Base-by-base conservation (phyloP, 2,797 vertebrate species). In the Varecia variegata region DNA sequence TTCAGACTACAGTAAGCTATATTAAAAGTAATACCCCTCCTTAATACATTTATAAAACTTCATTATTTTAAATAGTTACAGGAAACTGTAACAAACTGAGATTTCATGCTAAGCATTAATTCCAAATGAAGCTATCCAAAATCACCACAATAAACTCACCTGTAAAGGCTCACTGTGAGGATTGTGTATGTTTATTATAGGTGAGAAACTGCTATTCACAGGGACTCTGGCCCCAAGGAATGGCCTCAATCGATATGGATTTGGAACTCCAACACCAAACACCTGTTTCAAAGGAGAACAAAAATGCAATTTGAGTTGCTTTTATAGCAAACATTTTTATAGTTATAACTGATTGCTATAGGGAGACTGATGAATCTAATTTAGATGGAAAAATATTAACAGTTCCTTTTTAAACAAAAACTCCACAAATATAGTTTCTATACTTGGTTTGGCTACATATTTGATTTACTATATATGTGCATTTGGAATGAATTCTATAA, bases 121-220 rank as follows among this genome's bases (percentile, higher is more conserved):
- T 90, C 38, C 77, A 92, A 84, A 71, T 50, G 27, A 89, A 62
- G 80, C 35, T 25, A 77, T 50, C 71, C 38, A 80, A 94, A 73
- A 25, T 21, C 86, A 90, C 56, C 52, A 67, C 70, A 62, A 77
- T 25, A 65, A 3, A 90, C 98, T 98, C 97, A 99, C 99, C 99
- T 99, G 99, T 96, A 99, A 98, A 82, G 99, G 99, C 98, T 99
- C 99, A 97, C 99, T 99, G 98, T 99, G 99, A 17, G 99, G 99
- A 96, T 99, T 99, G 98, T 99, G 99, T 97, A 99, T 99, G 98
- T 99, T 99, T 98, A 99, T 99, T 96, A 99, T 99, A 80, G 99
- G 99, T 83, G 99, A 99, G 98, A 99, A 99, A 98, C 99, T 99
- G 99, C 99, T 99, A 98, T 99, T 99, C 98, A 99, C 99, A 96